phyloP scores from a whole-genome alignment of 2,113 vertebrate genomes.

The Cyprinodon brontotheroides region DNA sequence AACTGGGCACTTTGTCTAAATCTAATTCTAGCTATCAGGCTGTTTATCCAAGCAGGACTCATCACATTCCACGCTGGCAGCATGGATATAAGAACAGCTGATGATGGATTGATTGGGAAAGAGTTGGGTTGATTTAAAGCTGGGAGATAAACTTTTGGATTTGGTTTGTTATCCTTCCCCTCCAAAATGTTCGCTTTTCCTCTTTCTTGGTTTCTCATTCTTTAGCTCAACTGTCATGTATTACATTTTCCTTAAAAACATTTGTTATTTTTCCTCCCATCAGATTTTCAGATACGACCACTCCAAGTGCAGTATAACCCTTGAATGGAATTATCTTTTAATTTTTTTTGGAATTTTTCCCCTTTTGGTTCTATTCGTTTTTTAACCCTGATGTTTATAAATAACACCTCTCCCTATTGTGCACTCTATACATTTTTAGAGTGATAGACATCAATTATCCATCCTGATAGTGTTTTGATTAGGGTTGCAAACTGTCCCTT shows the following conservation, averaged over 20 bases:
- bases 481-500: too few relatives aligned
- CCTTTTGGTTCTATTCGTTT: neutral
- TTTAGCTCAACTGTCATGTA: conserved; percentile 6
- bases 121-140: too few relatives aligned
- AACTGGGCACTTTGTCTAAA: conserved; percentile 41
- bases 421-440: neutral
- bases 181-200: conserved; percentile 23
- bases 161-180: conserved; percentile 30
- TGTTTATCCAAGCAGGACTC: conserved; percentile 59
- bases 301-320: conserved; percentile 1
- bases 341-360: conserved; percentile 43
- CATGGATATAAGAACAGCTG: conserved; percentile 51
- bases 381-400: conserved; percentile 37
- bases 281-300: conserved; percentile 6
- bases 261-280: conserved; percentile 37
- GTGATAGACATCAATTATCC: too few relatives aligned
- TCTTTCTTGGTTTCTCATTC: conserved; percentile 2
- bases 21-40: conserved; percentile 58
- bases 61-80: conserved; percentile 57
- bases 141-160: conserved; percentile 14
- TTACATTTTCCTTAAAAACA: neutral
- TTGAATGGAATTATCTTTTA: conserved; percentile 19
- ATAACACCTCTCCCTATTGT: conserved; percentile 49
- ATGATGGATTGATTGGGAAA: conserved; percentile 63
- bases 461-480: too few relatives aligned